phyloP scores from a whole-genome alignment of 2,888 invertebrate genomes.

The Pachliopta kotzebuea region DNA sequence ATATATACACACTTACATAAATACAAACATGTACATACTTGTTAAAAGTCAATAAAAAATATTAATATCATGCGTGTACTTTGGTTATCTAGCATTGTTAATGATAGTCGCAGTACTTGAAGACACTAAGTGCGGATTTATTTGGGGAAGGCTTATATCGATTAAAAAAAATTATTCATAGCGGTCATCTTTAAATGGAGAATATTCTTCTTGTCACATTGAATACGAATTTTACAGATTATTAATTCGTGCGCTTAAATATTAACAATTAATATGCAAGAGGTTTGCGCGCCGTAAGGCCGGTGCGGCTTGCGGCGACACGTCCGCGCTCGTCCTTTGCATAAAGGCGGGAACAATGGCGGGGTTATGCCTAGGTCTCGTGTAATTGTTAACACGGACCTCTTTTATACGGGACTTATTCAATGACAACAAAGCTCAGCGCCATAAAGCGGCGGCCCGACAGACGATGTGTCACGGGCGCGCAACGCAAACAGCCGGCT shows the following conservation, averaged over 20 bases:
- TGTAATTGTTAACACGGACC: slow-evolving; percentile 58
- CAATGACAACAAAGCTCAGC: slow-evolving; percentile 57
- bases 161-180: too few relatives aligned
- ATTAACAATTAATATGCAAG: slow-evolving; percentile 25
- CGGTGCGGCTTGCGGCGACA: slow-evolving; percentile 47
- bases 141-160: too few relatives aligned
- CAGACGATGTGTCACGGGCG: slow-evolving; percentile 76
- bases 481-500: slow-evolving; percentile 77
- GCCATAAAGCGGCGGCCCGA: slow-evolving; percentile 57
- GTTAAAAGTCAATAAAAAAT: too few relatives aligned
- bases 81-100: too few relatives aligned
- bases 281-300: slow-evolving; percentile 27
- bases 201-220: too few relatives aligned
- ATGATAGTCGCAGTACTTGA: too few relatives aligned
- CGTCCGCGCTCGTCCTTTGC: slow-evolving; percentile 38
- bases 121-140: too few relatives aligned
- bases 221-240: too few relatives aligned
- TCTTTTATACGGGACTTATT: slow-evolving; percentile 53
- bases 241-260: slow-evolving; percentile 13
- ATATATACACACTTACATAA: too few relatives aligned
- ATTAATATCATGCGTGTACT: too few relatives aligned
- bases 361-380: slow-evolving; percentile 50
- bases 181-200: too few relatives aligned
- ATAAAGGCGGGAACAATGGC: slow-evolving; percentile 46
- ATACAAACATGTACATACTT: too few relatives aligned